Evolutionary conservation across 2,113 vertebrate species (phyloP), one percentile per base, ranked within the genome.

Genomic region (Euleptes europaea): DNA sequence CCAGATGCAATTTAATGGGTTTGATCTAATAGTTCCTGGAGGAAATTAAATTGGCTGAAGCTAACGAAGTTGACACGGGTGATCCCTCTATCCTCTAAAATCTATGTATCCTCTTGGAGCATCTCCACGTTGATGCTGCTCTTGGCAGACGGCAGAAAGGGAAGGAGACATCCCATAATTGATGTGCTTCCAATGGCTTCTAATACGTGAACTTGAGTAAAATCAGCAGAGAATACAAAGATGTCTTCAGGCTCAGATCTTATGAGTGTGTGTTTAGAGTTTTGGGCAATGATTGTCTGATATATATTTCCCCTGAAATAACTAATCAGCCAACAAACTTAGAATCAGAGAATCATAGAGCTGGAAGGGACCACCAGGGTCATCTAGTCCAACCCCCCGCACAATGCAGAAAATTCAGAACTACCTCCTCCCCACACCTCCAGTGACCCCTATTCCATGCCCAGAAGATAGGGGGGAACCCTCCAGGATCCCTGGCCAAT

Each of bases 11-110:
- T 83, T 63, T 3, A 26, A 44, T 83, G 51, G 69, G 54, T 9
- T 47, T 44, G 70, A 83, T 83, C 70, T 63, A 74, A 83, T 83
- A 63, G 70, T 83, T 74, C 51, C 38, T 63, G n/a, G 38, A 74
- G 81, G 81, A 74, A 83, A 83, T 74, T 74, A 63, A 83, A 83
- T 74, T 74, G 70, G 28, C 81, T 65, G 38, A 19, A 63, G 70
- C 70, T 73, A 74, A 83, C 73, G 44, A 40, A 57, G 70, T 83
- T 83, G 70, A 83, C 51, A 73, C 33, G 28, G 13, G 17, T 63
- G 81, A 73, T 74, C 81, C 40, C 40, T 83, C 44, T 51, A 51
- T 73, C 44, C 51, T 83, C 44, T 44, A 44, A 47, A 33, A 63
- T 63, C 81, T 74, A 44, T 63, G 70, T 21, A 65, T 74, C 81